Evolutionary conservation across 2,797 vertebrate species (phyloP), one percentile per base, ranked within the genome.

Genomic region (Hirundo rustica): DNA sequence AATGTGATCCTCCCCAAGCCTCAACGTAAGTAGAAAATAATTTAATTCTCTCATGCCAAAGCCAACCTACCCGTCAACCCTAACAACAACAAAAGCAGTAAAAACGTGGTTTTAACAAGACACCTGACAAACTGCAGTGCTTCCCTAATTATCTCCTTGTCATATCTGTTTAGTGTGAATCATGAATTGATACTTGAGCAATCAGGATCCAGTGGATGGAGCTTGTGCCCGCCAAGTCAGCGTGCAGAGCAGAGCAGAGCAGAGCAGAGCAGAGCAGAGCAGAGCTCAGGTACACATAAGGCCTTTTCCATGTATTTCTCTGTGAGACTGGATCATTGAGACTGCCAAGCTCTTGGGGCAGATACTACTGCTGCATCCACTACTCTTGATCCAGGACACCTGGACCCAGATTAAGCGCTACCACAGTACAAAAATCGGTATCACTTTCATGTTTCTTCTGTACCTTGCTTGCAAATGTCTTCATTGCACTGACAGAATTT

Each of bases 101-200:
- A 89, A 96, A 86, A 44, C 0, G 1, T 18, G 26, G 73, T 76
- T 92, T 74, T 93, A 95, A 91, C 79, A 44, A 94, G 95, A 96
- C 95, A 95, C 87, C 89, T 96, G 95, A 95, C 87, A 84, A 94
- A 95, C 87, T 93, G 93, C 94, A 92, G 91, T 29, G 62, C 95
- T 92, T 91, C 64, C 58, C 62, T 96, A 86, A 95, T 94, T 83
- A 86, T 72, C 82, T 89, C 90, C 85, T 88, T 96, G 95, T 94
- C 93, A 40, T 72, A 78, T 97, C 91, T 89, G 72, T 44, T 96
- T 95, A 95, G 85, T 9, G 47, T 86, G 94, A 96, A 72, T 85
- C 82, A 48, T 21, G 62, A 44, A 20, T 66, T 84, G 87, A 75
- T 77, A 68, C 58, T 77, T 1, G 2, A 90, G 45, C 81, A 77